Percentiles rank a stretch among this genome's conserved stretches.
Conservation (phyloP, 2,113 vertebrate genomes). For the Nettapus auritus region DNA sequence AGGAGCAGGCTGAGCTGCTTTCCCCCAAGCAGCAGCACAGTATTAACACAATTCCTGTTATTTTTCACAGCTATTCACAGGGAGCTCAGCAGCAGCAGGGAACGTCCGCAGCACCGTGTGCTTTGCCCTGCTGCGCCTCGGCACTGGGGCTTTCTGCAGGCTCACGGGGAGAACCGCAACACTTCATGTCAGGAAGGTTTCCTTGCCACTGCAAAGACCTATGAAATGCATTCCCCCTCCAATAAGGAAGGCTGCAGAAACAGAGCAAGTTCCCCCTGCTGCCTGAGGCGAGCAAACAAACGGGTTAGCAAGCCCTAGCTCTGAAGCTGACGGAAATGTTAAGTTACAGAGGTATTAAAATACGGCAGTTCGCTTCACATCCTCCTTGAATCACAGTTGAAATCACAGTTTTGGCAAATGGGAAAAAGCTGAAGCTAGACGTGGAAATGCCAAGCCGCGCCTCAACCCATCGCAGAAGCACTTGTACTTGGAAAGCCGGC, state of each 20-base stretch:
- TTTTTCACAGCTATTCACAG: constrained; percentile 60
- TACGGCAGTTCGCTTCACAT: constrained; percentile 28
- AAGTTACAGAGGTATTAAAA: constrained; percentile 65
- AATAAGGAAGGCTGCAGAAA: constrained; percentile 7
- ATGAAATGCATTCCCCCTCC: background rate
- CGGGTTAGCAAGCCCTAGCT: background rate
- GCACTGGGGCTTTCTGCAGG: constrained; percentile 35
- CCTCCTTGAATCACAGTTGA: constrained; percentile 70
- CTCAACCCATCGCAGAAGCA: background rate
- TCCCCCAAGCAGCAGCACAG: constrained; percentile 47
- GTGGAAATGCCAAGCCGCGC: constrained; percentile 7
- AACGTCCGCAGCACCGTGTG: background rate
- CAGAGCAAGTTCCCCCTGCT: background rate
- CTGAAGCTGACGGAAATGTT: constrained; percentile 28
- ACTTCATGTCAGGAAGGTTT: constrained; percentile 50
- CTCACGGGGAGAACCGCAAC: background rate
- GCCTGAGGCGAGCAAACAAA: constrained; percentile 30
- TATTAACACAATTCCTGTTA: background rate
- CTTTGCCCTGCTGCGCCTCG: background rate
- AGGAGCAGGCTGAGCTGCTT: background rate
- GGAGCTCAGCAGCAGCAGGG: constrained; percentile 7
- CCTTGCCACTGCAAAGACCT: background rate
- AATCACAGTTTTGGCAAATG: constrained; percentile 66
- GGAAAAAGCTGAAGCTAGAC: constrained; percentile 27
- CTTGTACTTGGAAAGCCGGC: background rate